Base-by-base conservation (phyloP, 2,113 vertebrate genomes). In the Furnarius figulus region DNA sequence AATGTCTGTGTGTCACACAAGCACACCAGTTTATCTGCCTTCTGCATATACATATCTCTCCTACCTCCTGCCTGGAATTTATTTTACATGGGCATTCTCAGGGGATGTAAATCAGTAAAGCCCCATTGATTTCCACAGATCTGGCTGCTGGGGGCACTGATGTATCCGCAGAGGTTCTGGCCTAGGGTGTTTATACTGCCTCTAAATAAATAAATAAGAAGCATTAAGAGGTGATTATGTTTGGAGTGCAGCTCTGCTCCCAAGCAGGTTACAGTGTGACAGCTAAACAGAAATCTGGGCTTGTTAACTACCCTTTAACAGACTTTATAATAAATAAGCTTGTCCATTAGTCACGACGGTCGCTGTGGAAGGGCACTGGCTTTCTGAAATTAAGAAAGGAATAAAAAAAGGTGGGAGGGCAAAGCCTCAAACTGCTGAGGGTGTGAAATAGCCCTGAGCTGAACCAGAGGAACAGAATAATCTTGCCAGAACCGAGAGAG, bases 141-240 rank as follows among this genome's bases (percentile, higher is more conserved):
- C 86, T 56, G 56, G 40, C 83, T 90, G 92, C 72, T 94, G 79
- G 52, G 78, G 74, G 74, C 21, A 30, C 40, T 1, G 14, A n/a
- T 72, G 62, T 18, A 67, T 30, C 79, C 78, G 58, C 70, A 25
- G 76, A 91, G 83, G 82, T 47, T 92, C 66, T 95, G 95, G 52
- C 80, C 90, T 4, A 31, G 18, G 68, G 30, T 90, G 83, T 94
- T 96, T 96, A 94, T 85, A 76, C 35, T 93, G 93, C 66, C 84
- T 74, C 93, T 90, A 93, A 95, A 96, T 89, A 97, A 96, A 94
- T 95, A 93, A 96, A 97, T 95, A 96, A 84, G 80, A 15, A 89
- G 84, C 56, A 85, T 91, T 96, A 95, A 91, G 91, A 91, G 84
- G 94, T 89, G 84, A 87, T 95, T 89, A 82, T 56, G 84, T 59